phyloP scores from a whole-genome alignment of 2,888 invertebrate species.

The Hirtodrosophila alboralis region DNA sequence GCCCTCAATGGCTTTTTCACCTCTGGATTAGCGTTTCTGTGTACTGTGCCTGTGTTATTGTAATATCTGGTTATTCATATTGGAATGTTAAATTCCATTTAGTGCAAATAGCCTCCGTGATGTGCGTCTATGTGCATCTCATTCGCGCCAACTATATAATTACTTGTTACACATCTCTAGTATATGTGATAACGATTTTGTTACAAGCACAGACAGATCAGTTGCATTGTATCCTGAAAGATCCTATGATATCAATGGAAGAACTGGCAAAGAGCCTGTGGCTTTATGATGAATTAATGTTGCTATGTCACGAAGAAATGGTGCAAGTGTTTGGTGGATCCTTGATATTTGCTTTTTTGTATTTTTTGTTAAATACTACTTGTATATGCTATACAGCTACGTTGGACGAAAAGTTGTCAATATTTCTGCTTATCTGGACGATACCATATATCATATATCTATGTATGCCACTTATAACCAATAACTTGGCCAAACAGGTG shows the following conservation, averaged over 20 bases:
- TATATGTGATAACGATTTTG: background rate
- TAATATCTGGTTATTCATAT: background rate
- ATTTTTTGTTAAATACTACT: constrained; percentile 2
- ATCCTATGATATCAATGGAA: background rate
- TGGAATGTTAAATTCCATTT: too few species aligned
- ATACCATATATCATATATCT: constrained; percentile 7
- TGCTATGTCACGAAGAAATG: background rate
- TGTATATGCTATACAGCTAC: constrained; percentile 3
- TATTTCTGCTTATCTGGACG: background rate
- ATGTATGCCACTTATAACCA: constrained; percentile 13
- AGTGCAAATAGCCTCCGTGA: background rate
- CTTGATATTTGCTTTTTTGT: constrained; percentile 5
- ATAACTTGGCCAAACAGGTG: constrained; percentile 14
- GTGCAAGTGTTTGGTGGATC: constrained; percentile 3
- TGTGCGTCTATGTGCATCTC: background rate
- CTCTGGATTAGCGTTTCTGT: constrained; percentile 1
- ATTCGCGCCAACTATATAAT: constrained; percentile 5
- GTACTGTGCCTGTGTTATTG: background rate
- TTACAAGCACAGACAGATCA: constrained; percentile 4
- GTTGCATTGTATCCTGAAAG: background rate
- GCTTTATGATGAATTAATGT: background rate
- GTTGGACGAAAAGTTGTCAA: background rate
- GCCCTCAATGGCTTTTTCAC: background rate
- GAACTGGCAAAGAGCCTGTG: background rate
- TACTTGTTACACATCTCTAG: background rate